Conservation (phyloP, 2,113 vertebrate genomes). For the Misgurnus anguillicaudatus region DNA sequence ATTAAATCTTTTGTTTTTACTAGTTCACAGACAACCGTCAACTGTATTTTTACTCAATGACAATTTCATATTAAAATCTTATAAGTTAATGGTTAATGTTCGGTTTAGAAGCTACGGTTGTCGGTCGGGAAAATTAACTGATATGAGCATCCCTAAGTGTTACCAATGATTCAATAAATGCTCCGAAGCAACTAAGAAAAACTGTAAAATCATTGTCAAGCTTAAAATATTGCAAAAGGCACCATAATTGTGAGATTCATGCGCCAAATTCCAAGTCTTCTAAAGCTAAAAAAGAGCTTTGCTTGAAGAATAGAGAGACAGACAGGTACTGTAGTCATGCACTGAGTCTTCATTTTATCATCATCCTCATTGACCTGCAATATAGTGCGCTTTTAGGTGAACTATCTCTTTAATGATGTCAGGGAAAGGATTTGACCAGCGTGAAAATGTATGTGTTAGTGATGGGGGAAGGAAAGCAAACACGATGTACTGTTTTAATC, state of each 20-base stretch:
- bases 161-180: no score
- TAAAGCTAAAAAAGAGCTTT: background rate
- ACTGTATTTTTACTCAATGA: no score
- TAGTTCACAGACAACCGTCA: no score
- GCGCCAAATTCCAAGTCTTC: background rate
- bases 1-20: no score
- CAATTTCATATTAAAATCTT: no score
- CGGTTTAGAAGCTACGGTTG: no score
- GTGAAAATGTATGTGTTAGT: constrained; percentile 3
- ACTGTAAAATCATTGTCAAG: background rate
- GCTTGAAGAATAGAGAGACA: background rate
- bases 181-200: no score
- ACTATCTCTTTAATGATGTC: background rate
- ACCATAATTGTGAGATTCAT: background rate
- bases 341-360: background rate
- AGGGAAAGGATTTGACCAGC: constrained; percentile 15
- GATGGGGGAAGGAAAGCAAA: background rate
- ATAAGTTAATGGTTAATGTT: no score
- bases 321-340: background rate
- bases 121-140: no score
- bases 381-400: background rate
- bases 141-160: no score
- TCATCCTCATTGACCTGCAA: no score
- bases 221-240: background rate
- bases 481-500: constrained; percentile 20